Percentiles rank a stretch among this genome's conserved stretches.
Evolutionary conservation across 2,888 invertebrate genomes (phyloP).

Genomic region (Tetanocera ferruginea): DNA sequence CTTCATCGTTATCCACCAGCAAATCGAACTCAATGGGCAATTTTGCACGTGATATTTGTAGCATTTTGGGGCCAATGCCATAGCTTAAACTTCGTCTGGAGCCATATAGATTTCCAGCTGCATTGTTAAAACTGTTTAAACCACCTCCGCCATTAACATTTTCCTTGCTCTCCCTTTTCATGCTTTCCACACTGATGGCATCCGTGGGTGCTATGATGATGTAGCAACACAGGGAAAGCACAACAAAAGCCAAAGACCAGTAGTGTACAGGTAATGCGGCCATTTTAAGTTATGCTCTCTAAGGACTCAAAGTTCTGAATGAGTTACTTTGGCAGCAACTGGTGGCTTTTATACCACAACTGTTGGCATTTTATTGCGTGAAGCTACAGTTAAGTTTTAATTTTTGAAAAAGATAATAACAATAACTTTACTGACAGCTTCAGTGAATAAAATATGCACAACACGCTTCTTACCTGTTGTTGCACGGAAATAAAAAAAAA

Average conservation of each 20-base stretch:
- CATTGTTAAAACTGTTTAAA: conserved; percentile 23
- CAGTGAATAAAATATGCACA: too few relatives aligned
- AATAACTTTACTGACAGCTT: too few relatives aligned
- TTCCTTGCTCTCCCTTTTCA: conserved; percentile 28
- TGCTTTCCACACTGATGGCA: neutral
- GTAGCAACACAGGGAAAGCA: neutral
- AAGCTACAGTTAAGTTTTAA: neutral
- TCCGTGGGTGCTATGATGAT: neutral
- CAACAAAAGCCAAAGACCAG: neutral
- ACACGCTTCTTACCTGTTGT: too few relatives aligned
- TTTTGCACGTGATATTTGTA: conserved; percentile 60
- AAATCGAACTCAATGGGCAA: conserved; percentile 65
- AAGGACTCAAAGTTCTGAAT: neutral
- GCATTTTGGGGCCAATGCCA: conserved; percentile 53
- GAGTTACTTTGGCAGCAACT: neutral
- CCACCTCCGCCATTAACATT: conserved; percentile 23
- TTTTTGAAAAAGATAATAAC: neutral
- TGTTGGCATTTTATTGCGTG: neutral
- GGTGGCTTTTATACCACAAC: conserved; percentile 10
- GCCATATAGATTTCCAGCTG: conserved; percentile 31
- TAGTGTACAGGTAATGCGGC: conserved; percentile 20
- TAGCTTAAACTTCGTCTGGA: conserved; percentile 56
- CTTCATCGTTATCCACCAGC: conserved; percentile 62
- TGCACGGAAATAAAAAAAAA: too few relatives aligned
- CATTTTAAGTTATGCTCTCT: conserved; percentile 5